Conservation (phyloP, 2,888 invertebrate genomes). For the Elegia similella region DNA sequence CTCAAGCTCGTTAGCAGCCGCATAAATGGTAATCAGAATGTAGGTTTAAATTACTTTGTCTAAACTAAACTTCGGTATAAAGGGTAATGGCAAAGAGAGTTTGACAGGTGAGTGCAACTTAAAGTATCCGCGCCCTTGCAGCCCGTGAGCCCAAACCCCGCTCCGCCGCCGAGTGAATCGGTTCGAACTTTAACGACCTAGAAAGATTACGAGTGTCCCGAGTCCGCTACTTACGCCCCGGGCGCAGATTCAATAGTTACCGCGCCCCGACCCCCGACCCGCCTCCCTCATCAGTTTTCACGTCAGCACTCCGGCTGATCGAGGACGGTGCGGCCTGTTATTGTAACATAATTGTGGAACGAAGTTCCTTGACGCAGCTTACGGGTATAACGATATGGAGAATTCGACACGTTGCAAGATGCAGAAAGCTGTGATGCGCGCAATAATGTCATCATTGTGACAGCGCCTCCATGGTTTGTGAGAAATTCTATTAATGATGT, state of each 20-base stretch:
- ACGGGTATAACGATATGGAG: too few species aligned
- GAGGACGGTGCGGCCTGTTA: background rate
- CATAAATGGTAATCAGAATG: too few species aligned
- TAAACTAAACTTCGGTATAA: background rate
- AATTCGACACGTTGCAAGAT: too few species aligned
- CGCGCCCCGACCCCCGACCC: background rate
- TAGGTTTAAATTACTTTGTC: too few species aligned
- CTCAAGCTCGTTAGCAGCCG: too few species aligned
- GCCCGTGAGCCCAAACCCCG: background rate
- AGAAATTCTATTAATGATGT: too few species aligned
- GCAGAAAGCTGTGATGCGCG: too few species aligned
- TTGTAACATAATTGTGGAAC: too few species aligned
- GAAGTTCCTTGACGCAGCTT: too few species aligned
- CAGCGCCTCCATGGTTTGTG: too few species aligned
- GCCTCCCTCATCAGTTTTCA: background rate
- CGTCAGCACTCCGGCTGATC: background rate
- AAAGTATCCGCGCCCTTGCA: background rate
- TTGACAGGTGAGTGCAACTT: background rate
- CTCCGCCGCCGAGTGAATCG: background rate
- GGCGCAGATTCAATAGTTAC: background rate
- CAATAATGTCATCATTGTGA: too few species aligned
- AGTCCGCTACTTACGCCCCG: background rate
- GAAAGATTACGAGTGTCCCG: slow-evolving; percentile 22
- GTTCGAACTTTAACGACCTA: slow-evolving; percentile 19
- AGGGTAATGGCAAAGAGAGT: background rate